Conservation (phyloP, 1,140 invertebrate genomes). For the Bacillus rossius region DNA sequence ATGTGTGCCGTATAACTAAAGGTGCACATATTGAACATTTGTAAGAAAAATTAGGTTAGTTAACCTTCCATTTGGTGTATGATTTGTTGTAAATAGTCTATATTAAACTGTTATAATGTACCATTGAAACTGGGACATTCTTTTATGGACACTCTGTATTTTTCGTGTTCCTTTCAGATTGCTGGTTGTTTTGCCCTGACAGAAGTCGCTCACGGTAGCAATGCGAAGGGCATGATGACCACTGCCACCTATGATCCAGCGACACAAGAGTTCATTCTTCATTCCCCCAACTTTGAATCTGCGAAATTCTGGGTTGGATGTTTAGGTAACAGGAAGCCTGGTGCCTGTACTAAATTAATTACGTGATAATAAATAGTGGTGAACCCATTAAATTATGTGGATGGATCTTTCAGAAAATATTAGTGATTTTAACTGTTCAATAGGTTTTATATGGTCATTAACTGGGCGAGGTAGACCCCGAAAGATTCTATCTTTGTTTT, state of each 20-base stretch:
- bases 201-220: constrained; percentile 84
- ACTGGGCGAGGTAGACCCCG: too few relatives aligned
- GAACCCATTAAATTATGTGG: neutral
- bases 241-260: constrained; percentile 70
- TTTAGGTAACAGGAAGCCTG: constrained; percentile 47
- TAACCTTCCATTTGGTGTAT: too few relatives aligned
- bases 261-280: constrained; percentile 70
- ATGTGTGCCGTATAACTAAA: too few relatives aligned
- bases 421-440: neutral
- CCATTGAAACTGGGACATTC: too few relatives aligned
- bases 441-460: neutral
- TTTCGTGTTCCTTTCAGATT: constrained; percentile 40
- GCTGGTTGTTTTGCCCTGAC: constrained; percentile 79
- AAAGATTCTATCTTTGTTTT: too few relatives aligned
- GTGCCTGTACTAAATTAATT: too few relatives aligned
- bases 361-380: neutral
- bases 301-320: constrained; percentile 81
- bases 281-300: constrained; percentile 79
- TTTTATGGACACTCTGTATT: too few relatives aligned
- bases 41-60: too few relatives aligned
- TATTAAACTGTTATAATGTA: too few relatives aligned
- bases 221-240: constrained; percentile 76
- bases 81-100: too few relatives aligned
- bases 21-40: too few relatives aligned
- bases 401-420: neutral